Percentiles rank a stretch among this genome's conserved stretches.
Evolutionary conservation across 37 sponge, comb jelly and placozoan species (phyloP).

Genomic region (Geodia barretti): DNA sequence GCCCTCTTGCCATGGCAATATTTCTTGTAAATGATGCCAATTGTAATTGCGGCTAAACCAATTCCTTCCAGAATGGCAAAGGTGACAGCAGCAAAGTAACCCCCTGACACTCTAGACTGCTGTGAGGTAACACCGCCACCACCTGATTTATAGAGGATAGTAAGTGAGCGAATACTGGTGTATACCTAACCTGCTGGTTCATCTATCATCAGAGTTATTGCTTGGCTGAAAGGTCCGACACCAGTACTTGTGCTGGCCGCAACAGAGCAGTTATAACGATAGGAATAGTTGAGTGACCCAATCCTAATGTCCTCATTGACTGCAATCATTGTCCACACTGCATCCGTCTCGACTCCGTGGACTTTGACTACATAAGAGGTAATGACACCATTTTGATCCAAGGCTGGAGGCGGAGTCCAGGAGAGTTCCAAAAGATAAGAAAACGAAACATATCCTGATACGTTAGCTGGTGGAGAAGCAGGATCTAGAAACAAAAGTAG

Average conservation of each 20-base stretch:
- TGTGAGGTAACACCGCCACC: no score
- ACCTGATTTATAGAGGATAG: no score
- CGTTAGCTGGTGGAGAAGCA: conserved; percentile 1
- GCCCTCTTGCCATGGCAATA: no score
- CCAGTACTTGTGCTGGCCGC: conserved; percentile 36
- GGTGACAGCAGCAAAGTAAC: no score
- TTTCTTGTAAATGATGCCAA: no score
- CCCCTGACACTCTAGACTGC: no score
- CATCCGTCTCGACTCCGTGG: neutral
- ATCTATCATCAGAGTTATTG: neutral
- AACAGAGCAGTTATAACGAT: conserved; percentile 10
- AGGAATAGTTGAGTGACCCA: conserved; percentile 8
- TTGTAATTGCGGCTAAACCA: no score
- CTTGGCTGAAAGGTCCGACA: conserved; percentile 16
- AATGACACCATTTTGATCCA: conserved; percentile 28
- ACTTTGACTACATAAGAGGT: conserved; percentile 1
- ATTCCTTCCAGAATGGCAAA: no score
- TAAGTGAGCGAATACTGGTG: no score
- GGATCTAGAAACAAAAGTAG: conserved; percentile 5
- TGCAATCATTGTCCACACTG: neutral
- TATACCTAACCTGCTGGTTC: neutral
- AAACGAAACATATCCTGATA: neutral
- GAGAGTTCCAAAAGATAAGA: conserved; percentile 5
- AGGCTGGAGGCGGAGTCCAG: conserved; percentile 13
- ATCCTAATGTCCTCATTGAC: neutral